Evolutionary conservation across 1,140 invertebrate species (phyloP).

Genomic region (Schlechtendalia chinensis): DNA sequence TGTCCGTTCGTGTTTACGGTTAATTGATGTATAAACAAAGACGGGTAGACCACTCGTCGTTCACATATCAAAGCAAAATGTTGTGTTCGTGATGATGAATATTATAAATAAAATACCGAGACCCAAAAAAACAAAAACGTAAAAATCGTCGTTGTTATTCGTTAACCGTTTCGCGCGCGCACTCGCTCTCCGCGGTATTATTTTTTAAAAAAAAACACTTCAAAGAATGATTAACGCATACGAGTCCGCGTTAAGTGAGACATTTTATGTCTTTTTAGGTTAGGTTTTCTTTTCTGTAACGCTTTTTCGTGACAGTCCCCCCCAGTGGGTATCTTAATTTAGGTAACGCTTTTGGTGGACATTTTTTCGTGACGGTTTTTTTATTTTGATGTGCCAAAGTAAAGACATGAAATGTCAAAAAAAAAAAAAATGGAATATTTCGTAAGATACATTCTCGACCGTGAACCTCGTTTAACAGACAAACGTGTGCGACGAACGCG

Average conservation of each 20-base stretch:
- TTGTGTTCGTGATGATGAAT: slow-evolving; percentile 9
- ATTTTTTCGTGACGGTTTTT: too few relatives aligned
- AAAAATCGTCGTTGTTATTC: background rate
- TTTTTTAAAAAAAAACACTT: too few relatives aligned
- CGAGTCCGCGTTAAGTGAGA: too few relatives aligned
- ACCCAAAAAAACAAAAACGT: background rate
- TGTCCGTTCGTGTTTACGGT: background rate
- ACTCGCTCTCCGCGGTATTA: background rate
- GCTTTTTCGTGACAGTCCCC: too few relatives aligned
- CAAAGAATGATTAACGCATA: too few relatives aligned
- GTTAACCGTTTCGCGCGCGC: background rate
- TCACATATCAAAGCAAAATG: slow-evolving; percentile 21
- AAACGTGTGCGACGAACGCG: too few relatives aligned
- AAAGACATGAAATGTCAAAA: too few relatives aligned
- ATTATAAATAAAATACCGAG: slow-evolving; percentile 15
- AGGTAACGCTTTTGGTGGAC: too few relatives aligned
- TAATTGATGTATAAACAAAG: slow-evolving; percentile 16
- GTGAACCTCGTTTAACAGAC: background rate
- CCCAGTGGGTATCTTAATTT: too few relatives aligned
- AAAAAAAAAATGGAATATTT: background rate
- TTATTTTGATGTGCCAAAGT: too few relatives aligned
- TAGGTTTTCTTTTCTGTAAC: too few relatives aligned
- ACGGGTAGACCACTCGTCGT: slow-evolving; percentile 11
- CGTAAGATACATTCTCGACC: background rate
- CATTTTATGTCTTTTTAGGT: too few relatives aligned